Evolutionary conservation across 2,888 invertebrate genomes (phyloP).

Genomic region (Parnassius orleans): DNA sequence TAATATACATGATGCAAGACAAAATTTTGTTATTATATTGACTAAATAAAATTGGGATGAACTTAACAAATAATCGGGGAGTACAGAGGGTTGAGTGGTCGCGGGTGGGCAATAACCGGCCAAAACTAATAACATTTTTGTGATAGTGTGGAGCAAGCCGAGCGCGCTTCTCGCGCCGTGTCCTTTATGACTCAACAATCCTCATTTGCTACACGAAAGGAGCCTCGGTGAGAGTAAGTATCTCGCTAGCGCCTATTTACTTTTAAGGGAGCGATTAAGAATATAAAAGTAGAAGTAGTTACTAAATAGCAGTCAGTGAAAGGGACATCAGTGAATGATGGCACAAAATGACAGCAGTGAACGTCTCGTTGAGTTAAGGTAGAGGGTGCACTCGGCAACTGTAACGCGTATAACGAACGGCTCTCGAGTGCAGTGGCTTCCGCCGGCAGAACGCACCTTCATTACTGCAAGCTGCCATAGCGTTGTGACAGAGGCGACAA

Average conservation of each 20-base stretch:
- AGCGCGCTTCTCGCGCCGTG: slow-evolving; percentile 58
- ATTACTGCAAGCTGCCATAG: slow-evolving; percentile 34
- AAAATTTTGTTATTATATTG: too few species aligned
- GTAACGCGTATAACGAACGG: slow-evolving; percentile 73
- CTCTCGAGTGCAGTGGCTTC: slow-evolving; percentile 54
- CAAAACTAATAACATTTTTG: slow-evolving; percentile 79
- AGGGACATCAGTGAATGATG: slow-evolving; percentile 30
- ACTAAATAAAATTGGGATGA: slow-evolving; percentile 30
- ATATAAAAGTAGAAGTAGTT: slow-evolving; percentile 33
- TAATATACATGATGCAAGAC: too few species aligned
- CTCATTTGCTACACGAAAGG: slow-evolving; percentile 67
- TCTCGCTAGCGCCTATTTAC: slow-evolving; percentile 45
- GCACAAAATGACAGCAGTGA: slow-evolving; percentile 63
- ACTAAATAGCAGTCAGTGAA: slow-evolving; percentile 47
- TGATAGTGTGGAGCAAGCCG: slow-evolving; percentile 67
- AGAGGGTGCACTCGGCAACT: slow-evolving; percentile 68
- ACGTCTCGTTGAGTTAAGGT: slow-evolving; percentile 65
- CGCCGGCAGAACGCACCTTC: slow-evolving; percentile 54
- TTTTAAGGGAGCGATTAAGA: slow-evolving; percentile 47
- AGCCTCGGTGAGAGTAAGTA: slow-evolving; percentile 52
- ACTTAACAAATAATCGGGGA: slow-evolving; percentile 37
- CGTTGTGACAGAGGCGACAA: background rate
- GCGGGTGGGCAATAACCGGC: slow-evolving; percentile 72
- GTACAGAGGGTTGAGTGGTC: slow-evolving; percentile 58
- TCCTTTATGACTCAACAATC: slow-evolving; percentile 71